Evolutionary conservation across 2,888 invertebrate genomes (phyloP), one percentile per base, ranked within the genome.

Genomic region (Selenia dentaria): DNA sequence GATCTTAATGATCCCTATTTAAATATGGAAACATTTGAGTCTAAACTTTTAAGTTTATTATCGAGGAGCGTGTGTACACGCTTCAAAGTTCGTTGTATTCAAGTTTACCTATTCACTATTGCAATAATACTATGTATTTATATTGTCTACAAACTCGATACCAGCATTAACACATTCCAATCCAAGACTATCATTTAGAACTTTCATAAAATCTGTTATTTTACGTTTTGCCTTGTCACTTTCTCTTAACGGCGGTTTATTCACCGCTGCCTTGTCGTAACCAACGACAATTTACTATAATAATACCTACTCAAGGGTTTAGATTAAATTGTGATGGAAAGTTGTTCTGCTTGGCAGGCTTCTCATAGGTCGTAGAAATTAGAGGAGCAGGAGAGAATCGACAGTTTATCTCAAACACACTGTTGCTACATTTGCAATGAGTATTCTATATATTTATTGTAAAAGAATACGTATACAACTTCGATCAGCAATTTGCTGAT

Each of bases 241-340:
- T 78, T 82, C 78, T 70, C 79, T 72, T 44, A 34, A 50, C 45
- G 66, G 62, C 63, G 63, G 63, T 64, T 76, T 74, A 63, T 68
- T 47, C 63, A 43, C 66, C 70, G 62, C 69, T 68, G 52, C 73
- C 71, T 56, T 70, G 63, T 64, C 74, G 37, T 44, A 47, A 42
- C 38, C 48, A 45, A 57, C 54, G 62, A 67, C 70, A 71, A 77
- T 74, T 70, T 64, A 64, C 65, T 62, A 8, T 25, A 25, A 62
- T 66, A 72, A 70, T 76, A 67, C 69, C 59, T 22, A 62, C 56
- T 61, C 64, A 51, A 64, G 57, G 65, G 59, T 49, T 59, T 48
- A 52, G 54, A 58, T 62, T 59, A 63, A 57, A 64, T 64, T 59
- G 62, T 45, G 34, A 51, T 70, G 54, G 74, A 76, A 74, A 77